Evolutionary conservation across 2,113 vertebrate genomes (phyloP), one percentile per base, ranked within the genome.

Genomic region (Seriola dumerili): DNA sequence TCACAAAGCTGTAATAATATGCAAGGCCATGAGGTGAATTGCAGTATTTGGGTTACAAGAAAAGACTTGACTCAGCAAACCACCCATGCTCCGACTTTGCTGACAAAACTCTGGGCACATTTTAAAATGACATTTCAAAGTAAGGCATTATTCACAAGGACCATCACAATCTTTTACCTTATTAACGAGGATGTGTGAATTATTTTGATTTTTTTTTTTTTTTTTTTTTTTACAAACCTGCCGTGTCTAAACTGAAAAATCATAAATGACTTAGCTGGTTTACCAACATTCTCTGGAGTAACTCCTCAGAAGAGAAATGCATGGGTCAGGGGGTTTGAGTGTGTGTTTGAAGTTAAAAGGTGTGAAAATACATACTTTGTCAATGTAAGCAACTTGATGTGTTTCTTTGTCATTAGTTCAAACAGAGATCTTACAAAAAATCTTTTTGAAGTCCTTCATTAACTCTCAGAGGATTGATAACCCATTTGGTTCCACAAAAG

Each of bases 1-100:
- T 76, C 2, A 78, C 79, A 86, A 71, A 91, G 83, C 85, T 88
- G 25, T 72, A 74, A 87, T 79, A 84, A 85, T 68, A 87, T 80
- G 42, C 61, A 57, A 72, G 36, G 48, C 57, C 44, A 70, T 7
- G 38, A 58, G 63, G 52, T 68, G 46, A 82, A 78, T 42, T 74
- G 44, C 38, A 44, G 52, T 40, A 4, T 68, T 40, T 8, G 42
- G 48, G 25, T 70, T 58, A 17, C 40, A 78, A 34, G 23, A 55
- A 79, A 69, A 32, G n/a, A 19, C 10, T 4, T 68, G 76, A 84
- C 68, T 80, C 67, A 42, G 72, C 59, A 79, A 73, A 83, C 67
- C 81, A 64, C 13, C 34, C 25, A 16, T 21, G 23, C 16, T 66
- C 17, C 44, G 42, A 11, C 12, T 69, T 44, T 69, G 78, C 72